Evolutionary conservation across 2,888 invertebrate genomes (phyloP).

Genomic region (Balanococcus diminutus): DNA sequence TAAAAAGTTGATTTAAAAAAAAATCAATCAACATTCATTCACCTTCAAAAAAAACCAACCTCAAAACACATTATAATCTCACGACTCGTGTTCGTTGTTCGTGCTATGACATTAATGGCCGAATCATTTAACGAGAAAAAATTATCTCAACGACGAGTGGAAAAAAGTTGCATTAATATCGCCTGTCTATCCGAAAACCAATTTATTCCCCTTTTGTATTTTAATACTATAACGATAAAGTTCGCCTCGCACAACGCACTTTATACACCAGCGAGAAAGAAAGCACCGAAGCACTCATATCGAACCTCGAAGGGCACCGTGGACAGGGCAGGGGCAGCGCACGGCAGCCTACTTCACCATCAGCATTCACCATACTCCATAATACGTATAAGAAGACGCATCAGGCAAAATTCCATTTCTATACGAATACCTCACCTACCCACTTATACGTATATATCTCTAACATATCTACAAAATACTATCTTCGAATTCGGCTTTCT

Average conservation of each 20-base stretch:
- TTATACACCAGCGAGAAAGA: background rate
- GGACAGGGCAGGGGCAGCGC: no score
- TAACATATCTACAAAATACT: constrained; percentile 4
- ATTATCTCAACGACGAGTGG: constrained; percentile 29
- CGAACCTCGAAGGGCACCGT: background rate
- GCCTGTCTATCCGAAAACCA: constrained; percentile 34
- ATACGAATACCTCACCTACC: background rate
- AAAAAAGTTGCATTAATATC: constrained; percentile 35
- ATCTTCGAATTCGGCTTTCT: constrained; percentile 36
- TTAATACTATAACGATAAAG: constrained; percentile 26
- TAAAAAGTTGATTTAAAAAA: no score
- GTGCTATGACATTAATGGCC: background rate
- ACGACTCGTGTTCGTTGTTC: no score
- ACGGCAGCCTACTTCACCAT: background rate
- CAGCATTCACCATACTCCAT: background rate
- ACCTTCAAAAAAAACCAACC: background rate
- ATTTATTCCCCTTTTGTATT: constrained; percentile 41
- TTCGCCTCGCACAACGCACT: background rate
- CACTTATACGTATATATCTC: background rate
- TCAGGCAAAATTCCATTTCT: constrained; percentile 23
- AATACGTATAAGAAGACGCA: background rate
- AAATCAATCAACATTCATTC: background rate
- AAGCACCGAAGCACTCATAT: background rate
- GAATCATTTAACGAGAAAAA: constrained; percentile 34
- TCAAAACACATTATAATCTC: background rate